These are phyloP conservation scores for Drosophila nigrodunni DNA, from an alignment of 1,140 invertebrate species.

Conservation along the genomic window DNA sequence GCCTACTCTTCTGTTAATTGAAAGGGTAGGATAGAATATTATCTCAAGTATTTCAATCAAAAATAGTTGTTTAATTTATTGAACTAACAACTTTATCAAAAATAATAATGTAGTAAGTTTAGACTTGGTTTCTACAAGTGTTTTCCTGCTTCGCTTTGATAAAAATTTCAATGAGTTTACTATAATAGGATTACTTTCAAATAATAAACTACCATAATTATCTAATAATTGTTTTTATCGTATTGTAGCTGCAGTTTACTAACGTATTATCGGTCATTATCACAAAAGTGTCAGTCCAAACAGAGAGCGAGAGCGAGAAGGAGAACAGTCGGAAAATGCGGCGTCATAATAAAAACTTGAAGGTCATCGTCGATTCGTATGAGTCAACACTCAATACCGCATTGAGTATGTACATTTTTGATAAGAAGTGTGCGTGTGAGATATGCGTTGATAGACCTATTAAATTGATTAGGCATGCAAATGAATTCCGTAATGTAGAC, in stretches of 20 bases:
- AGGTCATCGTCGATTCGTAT: slow-evolving; percentile 44
- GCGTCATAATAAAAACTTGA: slow-evolving; percentile 40
- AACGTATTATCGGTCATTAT: slow-evolving; percentile 29
- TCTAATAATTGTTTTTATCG: too few species aligned
- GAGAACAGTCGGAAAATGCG: neutral
- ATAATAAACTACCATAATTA: too few species aligned
- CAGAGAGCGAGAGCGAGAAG: neutral
- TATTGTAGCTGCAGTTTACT: neutral
- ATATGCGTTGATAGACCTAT: slow-evolving; percentile 4
- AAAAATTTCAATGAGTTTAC: too few species aligned
- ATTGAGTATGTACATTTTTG: neutral
- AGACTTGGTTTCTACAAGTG: too few species aligned
- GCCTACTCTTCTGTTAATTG: too few species aligned
- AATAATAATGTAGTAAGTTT: too few species aligned
- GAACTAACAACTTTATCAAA: too few species aligned
- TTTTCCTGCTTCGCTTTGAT: too few species aligned
- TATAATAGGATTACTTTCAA: too few species aligned
- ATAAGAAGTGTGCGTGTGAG: neutral
- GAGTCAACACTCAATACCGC: slow-evolving; percentile 20
- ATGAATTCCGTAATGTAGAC: slow-evolving; percentile 24
- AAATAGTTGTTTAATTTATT: too few species aligned
- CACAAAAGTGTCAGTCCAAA: neutral
- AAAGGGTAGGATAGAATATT: too few species aligned
- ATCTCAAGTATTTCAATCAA: too few species aligned
- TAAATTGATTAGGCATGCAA: slow-evolving; percentile 60